Evolutionary conservation across 2,113 vertebrate genomes (phyloP).

Genomic region (Thalassoma bifasciatum): DNA sequence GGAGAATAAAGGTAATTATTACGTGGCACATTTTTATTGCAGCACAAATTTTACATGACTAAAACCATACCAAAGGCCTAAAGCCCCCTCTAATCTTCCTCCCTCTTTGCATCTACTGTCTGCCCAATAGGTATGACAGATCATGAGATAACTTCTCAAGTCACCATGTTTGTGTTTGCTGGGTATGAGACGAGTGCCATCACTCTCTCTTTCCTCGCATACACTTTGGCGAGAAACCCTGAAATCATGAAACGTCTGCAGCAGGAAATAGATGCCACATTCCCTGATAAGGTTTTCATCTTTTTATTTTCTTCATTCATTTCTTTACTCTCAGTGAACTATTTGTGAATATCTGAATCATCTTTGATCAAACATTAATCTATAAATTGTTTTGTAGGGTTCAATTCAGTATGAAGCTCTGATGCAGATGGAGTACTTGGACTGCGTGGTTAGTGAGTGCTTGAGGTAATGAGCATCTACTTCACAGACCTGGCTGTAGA

Average conservation of each 20-base stretch:
- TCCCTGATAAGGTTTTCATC: conserved; percentile 81
- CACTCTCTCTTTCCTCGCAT: conserved; percentile 77
- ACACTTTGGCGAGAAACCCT: conserved; percentile 82
- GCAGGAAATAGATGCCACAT: conserved; percentile 79
- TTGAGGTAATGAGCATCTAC: conserved; percentile 59
- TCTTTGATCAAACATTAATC: not conserved
- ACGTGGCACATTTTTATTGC: not conserved
- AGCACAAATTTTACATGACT: not conserved
- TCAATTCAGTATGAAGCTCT: conserved; percentile 72
- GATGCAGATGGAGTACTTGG: conserved; percentile 87
- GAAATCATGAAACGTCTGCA: conserved; percentile 81
- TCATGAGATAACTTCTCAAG: conserved; percentile 83
- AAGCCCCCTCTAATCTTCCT: not conserved
- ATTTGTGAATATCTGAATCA: not conserved
- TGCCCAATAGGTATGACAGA: conserved; percentile 80
- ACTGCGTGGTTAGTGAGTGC: conserved; percentile 85
- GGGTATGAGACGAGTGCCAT: conserved; percentile 85
- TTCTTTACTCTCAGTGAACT: too few relatives aligned
- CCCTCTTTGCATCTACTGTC: not conserved
- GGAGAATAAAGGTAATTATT: conserved; percentile 36
- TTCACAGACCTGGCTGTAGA: not conserved
- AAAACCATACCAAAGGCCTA: not conserved
- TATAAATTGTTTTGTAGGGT: conserved; percentile 43
- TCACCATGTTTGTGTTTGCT: conserved; percentile 81
- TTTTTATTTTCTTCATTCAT: not conserved